These are phyloP conservation scores for Teleiodes luculella DNA, from an alignment of 2,888 invertebrate genomes.

Conservation along the genomic window DNA sequence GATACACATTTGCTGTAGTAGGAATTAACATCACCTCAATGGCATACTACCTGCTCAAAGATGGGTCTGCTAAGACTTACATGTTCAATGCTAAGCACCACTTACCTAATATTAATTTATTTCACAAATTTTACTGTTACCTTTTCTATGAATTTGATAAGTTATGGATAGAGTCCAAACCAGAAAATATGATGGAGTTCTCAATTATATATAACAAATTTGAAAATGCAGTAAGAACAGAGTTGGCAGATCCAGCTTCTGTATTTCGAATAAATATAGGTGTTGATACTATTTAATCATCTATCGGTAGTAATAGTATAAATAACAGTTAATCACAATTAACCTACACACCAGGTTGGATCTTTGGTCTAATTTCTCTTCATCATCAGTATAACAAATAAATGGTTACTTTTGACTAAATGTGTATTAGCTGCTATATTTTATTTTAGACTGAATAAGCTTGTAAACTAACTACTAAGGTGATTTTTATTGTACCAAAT, in stretches of 20 bases:
- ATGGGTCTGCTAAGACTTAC: slow-evolving; percentile 92
- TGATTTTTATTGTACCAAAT: no score
- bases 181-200: slow-evolving; percentile 97
- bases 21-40: slow-evolving; percentile 97
- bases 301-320: neutral
- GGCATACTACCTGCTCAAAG: slow-evolving; percentile 88
- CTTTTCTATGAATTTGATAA: slow-evolving; percentile 96
- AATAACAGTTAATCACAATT: no score
- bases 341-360: no score
- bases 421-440: neutral
- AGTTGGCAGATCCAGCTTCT: slow-evolving; percentile 83
- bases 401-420: neutral
- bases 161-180: slow-evolving; percentile 95
- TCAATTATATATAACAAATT: slow-evolving; percentile 91
- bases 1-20: slow-evolving; percentile 93
- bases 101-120: slow-evolving; percentile 84
- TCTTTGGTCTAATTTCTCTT: no score
- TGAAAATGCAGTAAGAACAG: slow-evolving; percentile 84
- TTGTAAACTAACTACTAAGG: no score
- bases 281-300: slow-evolving; percentile 79
- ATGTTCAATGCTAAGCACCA: slow-evolving; percentile 89
- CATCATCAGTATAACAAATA: no score
- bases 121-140: slow-evolving; percentile 96
- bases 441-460: no score
- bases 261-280: slow-evolving; percentile 89